These are phyloP conservation scores for Porites lobata DNA, from an alignment of 92 coral and sea anemone genomes.

Conservation along the genomic window DNA sequence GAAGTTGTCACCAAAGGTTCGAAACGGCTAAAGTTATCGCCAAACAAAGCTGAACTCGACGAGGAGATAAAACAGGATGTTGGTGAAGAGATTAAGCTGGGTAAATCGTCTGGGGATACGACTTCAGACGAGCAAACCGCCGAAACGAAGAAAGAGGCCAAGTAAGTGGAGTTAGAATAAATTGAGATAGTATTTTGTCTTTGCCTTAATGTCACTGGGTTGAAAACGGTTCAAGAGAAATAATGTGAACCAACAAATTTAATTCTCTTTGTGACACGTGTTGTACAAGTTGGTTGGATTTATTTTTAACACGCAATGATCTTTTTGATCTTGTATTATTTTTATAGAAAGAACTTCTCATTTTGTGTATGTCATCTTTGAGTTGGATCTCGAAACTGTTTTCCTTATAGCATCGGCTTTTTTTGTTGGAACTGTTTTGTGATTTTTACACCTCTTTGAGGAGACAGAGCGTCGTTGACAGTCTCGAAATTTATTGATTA, in stretches of 20 bases:
- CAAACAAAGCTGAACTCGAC: constrained; percentile 51
- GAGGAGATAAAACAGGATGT: constrained; percentile 35
- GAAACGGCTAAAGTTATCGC: constrained; percentile 81
- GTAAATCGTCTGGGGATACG: constrained; percentile 39
- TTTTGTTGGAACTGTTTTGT: neutral
- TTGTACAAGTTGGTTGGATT: neutral
- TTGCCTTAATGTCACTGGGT: constrained; percentile 2
- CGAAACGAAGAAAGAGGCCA: constrained; percentile 27
- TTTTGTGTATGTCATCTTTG: neutral
- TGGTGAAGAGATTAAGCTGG: constrained; percentile 24
- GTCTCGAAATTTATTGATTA: neutral
- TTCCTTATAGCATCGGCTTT: neutral
- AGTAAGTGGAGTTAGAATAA: constrained; percentile 16
- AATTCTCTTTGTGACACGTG: constrained; percentile 23
- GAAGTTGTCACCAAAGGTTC: constrained; percentile 80
- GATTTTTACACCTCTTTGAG: constrained; percentile 15
- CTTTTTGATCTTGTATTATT: neutral
- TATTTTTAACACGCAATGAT: neutral
- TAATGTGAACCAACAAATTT: neutral
- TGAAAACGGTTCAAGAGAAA: neutral
- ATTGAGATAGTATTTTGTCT: neutral
- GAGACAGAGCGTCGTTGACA: neutral
- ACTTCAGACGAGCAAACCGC: constrained; percentile 53
- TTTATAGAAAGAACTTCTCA: neutral
- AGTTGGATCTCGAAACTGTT: neutral